Base-by-base conservation (phyloP, 2,888 invertebrate genomes). In the Phalangium opilio region DNA sequence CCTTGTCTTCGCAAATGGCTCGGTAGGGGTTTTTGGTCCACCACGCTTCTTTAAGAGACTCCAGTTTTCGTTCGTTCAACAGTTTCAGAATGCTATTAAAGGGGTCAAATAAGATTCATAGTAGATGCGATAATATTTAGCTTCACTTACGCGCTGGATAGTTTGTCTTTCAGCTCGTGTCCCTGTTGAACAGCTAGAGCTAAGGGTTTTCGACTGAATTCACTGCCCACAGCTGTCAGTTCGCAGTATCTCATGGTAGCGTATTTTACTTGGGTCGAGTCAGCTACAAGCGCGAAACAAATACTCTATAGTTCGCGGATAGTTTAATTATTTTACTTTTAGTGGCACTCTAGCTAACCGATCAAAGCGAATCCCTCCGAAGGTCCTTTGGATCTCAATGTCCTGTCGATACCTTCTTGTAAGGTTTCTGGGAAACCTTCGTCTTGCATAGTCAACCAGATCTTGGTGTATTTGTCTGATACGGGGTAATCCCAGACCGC, bases 401-500 rank as follows among this genome's bases (percentile, higher is more conserved):
- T 83, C 48, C 81, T 73, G 8, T 73, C 71, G 0, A 93, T 69
- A 0, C 91, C 95, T 55, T 83, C 83, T 0, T 82, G 79, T 36
- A 84, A 73, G 3, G 76, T 75, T 21, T 75, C 72, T 0, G 95
- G 95, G 11, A 95, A 73, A 0, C 76, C 77, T 0, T 90, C 83
- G 57, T 80, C 79, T 60, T 77, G 74, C 89, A 95, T 96, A 0
- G 87, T 86, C 64, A 91, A 86, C 85, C 93, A 93, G 82, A 98
- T 91, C 69, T 95, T 96, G 38, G 91, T 95, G 66, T 90, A 96
- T 63, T 90, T 95, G 67, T 96, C 93, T 61, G 90, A 90, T 0
- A 96, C 91, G 0, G 96, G 96, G 65, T 96, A 96, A 65, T 96
- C 95, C 95, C 95, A 96, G 0, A 96, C 96, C 0, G 96, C 95